These are phyloP conservation scores for Fregetta grallaria DNA, from an alignment of 2,113 vertebrate genomes.

Conservation along the genomic window DNA sequence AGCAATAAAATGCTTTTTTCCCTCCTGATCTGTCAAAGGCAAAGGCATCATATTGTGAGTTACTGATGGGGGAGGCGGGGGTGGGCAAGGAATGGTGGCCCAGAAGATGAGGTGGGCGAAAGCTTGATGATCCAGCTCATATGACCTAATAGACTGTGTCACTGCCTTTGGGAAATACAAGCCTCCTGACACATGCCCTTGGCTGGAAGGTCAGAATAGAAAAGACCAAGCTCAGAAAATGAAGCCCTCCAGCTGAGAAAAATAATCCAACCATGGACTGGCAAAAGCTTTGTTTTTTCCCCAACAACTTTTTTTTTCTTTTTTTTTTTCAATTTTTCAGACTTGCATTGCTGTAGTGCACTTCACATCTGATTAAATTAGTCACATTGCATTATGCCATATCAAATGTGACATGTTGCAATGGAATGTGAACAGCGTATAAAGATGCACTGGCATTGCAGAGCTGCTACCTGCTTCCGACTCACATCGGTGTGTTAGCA, in stretches of 20 bases:
- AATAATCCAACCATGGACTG: conserved; percentile 52
- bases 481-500: neutral
- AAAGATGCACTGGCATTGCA: conserved; percentile 44
- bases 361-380: conserved; percentile 75
- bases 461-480: conserved; percentile 22
- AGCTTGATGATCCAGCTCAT: conserved; percentile 29
- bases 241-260: conserved; percentile 58
- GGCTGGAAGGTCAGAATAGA: conserved; percentile 69
- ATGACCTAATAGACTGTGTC: conserved; percentile 62
- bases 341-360: conserved; percentile 44
- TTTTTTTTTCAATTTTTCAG: neutral
- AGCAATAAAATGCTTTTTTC: conserved; percentile 41
- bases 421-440: conserved; percentile 63
- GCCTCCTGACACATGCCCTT: conserved; percentile 56
- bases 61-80: neutral
- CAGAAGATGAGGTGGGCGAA: conserved; percentile 41
- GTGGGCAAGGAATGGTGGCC: conserved; percentile 40
- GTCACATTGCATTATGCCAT: conserved; percentile 65
- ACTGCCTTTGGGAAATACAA: conserved; percentile 58
- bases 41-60: neutral
- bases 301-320: neutral
- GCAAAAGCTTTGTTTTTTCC: conserved; percentile 33
- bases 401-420: conserved; percentile 66
- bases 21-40: conserved; percentile 4
- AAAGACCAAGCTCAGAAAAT: conserved; percentile 56